Percentiles rank a stretch among this genome's conserved stretches.
These are phyloP conservation scores for Cryptocephalus primarius DNA, from an alignment of 2,888 invertebrate genomes.

Conservation along the genomic window DNA sequence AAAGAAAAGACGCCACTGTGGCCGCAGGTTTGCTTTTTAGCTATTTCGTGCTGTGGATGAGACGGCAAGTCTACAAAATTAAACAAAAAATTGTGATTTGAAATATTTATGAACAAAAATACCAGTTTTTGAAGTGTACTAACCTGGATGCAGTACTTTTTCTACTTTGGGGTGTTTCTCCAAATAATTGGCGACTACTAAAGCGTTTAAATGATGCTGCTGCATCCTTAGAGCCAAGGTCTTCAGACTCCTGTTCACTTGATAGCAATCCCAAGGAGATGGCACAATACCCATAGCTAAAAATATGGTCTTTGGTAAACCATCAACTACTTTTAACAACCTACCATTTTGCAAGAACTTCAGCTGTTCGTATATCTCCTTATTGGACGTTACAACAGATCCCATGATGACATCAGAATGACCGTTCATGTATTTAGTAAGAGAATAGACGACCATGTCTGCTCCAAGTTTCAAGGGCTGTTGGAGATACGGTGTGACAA, in stretches of 20 bases:
- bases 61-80: slow-evolving; percentile 51
- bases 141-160: slow-evolving; percentile 67
- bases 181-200: slow-evolving; percentile 71
- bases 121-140: slow-evolving; percentile 18
- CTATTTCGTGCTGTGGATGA: slow-evolving; percentile 77
- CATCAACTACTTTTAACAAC: neutral
- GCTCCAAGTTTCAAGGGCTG: slow-evolving; percentile 83
- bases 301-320: slow-evolving; percentile 14
- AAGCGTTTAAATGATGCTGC: slow-evolving; percentile 68
- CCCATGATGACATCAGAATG: slow-evolving; percentile 98
- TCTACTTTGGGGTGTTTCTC: slow-evolving; percentile 68
- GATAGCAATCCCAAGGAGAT: slow-evolving; percentile 91
- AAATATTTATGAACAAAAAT: neutral
- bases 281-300: slow-evolving; percentile 83
- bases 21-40: slow-evolving; percentile 70
- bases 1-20: slow-evolving; percentile 91
- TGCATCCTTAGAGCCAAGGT: slow-evolving; percentile 89
- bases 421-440: slow-evolving; percentile 98
- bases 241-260: slow-evolving; percentile 88
- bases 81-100: neutral
- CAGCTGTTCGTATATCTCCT: slow-evolving; percentile 58
- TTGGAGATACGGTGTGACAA: slow-evolving; percentile 85
- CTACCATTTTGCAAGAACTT: slow-evolving; percentile 81
- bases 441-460: slow-evolving; percentile 81
- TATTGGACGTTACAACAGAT: slow-evolving; percentile 63